Percentiles rank a stretch among this genome's conserved stretches.
Evolutionary conservation across 2,113 vertebrate species (phyloP).

Genomic region (Melanerpes formicivorus): DNA sequence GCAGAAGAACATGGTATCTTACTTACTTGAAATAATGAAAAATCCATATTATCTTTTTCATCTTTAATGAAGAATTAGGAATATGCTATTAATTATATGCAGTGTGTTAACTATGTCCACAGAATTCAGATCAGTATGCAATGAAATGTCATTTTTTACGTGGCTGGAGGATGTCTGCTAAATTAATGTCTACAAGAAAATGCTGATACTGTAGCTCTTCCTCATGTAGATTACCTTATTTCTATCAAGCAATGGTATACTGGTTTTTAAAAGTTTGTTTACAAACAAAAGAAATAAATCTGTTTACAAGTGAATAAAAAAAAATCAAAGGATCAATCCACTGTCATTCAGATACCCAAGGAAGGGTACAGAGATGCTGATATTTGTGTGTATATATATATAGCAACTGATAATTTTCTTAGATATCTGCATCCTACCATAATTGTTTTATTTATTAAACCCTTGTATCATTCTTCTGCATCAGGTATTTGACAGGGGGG

Average conservation of each 20-base stretch:
- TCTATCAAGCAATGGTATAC: not conserved
- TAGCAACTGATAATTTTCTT: not conserved
- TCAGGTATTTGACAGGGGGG: not conserved
- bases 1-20: not conserved
- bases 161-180: not conserved
- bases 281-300: not conserved
- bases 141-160: not conserved
- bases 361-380: slow-evolving; percentile 22
- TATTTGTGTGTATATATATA: not conserved
- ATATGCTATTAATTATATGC: not conserved
- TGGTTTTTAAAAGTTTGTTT: not conserved
- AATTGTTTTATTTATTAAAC: slow-evolving; percentile 74
- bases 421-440: not conserved
- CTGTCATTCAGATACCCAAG: not conserved
- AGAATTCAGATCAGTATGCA: not conserved
- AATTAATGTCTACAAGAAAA: not conserved
- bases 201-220: not conserved
- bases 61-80: not conserved
- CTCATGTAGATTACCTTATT: not conserved
- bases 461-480: not conserved
- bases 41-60: not conserved
- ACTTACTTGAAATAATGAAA: slow-evolving; percentile 3
- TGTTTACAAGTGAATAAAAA: not conserved
- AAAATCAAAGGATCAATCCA: not conserved
- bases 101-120: not conserved